A percentile compares a stretch with the other conserved stretches of the same genome.
Conservation (phyloP, 2,113 vertebrate genomes). For the Paralichthys olivaceus region DNA sequence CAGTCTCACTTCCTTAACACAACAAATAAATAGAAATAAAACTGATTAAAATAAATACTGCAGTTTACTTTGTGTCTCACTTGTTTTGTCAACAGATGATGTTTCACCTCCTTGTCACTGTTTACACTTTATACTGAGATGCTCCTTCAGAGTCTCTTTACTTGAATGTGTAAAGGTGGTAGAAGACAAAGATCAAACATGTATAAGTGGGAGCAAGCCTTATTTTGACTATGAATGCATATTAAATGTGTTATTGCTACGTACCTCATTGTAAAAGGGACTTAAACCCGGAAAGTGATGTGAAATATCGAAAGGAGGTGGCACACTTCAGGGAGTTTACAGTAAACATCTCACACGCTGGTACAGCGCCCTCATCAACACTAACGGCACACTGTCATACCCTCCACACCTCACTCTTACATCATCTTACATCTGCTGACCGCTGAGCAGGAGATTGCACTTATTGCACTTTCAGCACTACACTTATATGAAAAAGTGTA, state of each 20-base stretch:
- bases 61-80: neutral
- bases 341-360: slow-evolving; percentile 68
- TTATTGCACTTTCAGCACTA: neutral
- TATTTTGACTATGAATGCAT: neutral
- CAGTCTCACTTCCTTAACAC: too few relatives aligned
- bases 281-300: neutral
- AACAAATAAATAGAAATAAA: neutral
- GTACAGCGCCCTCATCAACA: slow-evolving; percentile 59
- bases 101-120: neutral
- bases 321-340: slow-evolving; percentile 67
- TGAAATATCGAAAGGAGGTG: slow-evolving; percentile 9
- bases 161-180: neutral
- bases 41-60: neutral
- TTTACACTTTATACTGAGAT: neutral
- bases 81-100: neutral
- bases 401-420: neutral
- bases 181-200: neutral
- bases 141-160: neutral
- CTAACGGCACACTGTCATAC: slow-evolving; percentile 28
- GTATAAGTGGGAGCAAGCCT: neutral
- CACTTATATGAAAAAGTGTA: neutral
- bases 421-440: neutral
- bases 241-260: neutral
- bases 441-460: neutral
- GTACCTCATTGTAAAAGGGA: neutral